Conservation (phyloP, 23 tunicate genomes). For the Phallusia fumigata region DNA sequence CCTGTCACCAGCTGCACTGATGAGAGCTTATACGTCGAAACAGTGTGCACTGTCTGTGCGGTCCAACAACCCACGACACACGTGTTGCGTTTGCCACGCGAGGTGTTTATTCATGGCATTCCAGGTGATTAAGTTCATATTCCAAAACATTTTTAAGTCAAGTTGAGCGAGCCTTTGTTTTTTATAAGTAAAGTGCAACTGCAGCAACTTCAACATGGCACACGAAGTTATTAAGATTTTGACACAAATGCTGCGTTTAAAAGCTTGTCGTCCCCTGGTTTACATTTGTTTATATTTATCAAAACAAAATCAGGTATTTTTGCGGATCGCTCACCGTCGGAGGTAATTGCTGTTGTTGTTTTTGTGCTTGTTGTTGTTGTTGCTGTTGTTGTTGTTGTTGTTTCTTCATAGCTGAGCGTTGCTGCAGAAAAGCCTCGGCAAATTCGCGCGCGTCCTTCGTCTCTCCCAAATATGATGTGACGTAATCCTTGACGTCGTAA, state of each 20-base stretch:
- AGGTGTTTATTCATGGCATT: too few species aligned
- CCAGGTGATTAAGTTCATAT: too few species aligned
- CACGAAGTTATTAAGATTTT: too few species aligned
- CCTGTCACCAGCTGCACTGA: too few species aligned
- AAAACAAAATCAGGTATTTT: too few species aligned
- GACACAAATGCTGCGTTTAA: too few species aligned
- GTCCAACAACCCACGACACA: too few species aligned
- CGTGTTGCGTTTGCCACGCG: too few species aligned
- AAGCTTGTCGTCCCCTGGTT: too few species aligned
- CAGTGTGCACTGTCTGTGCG: too few species aligned
- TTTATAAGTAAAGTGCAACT: not conserved
- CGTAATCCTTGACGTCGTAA: constrained; percentile 85
- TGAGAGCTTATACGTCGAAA: too few species aligned
- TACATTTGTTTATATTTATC: too few species aligned
- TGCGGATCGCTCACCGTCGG: not conserved
- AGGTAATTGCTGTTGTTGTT: not conserved
- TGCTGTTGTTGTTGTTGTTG: constrained; percentile 34
- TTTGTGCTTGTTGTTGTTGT: constrained; percentile 22
- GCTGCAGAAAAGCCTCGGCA: constrained; percentile 71
- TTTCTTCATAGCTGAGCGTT: constrained; percentile 33
- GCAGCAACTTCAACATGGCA: not conserved
- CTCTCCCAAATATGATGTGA: constrained; percentile 75
- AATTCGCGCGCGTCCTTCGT: constrained; percentile 59
- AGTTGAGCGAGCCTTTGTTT: not conserved
- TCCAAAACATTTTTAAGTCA: not conserved